Evolutionary conservation across 2,797 vertebrate genomes (phyloP), one percentile per base, ranked within the genome.

Genomic region (Sciurus vulgaris): DNA sequence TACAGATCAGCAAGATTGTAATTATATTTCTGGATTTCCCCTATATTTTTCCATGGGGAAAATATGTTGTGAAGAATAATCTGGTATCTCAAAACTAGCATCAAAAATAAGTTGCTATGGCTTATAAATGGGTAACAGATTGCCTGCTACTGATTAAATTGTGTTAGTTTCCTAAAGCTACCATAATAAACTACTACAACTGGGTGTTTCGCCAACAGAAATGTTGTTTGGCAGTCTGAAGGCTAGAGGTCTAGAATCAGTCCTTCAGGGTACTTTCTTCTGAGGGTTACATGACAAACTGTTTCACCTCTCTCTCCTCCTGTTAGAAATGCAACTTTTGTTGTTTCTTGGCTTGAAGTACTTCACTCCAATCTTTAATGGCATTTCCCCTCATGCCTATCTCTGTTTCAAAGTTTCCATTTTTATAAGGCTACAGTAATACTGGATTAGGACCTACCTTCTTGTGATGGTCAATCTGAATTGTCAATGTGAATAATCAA

Each of bases 21-120:
- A 79, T 56, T 49, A 65, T 47, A 93, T 44, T 44, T 41, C 38
- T n/a, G 61, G 74, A 3, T 67, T 83, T 77, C 33, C 30, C 59
- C 24, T 83, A 51, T 10, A 28, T 85, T 89, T 85, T 81, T 93
- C 49, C 47, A 85, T 20, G 51, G 73, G 28, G 92, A 86, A 86
- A 85, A 78, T 54, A 86, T 94, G 49, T 41, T n/a, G 3, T 44
- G 33, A 92, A 17, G 84, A 85, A 79, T 88, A 35, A 54, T 61
- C 33, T 61, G 12, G 18, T 61, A 30, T 59, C 22, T 79, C 83
- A 59, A 92, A 92, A 70, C 15, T 61, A 65, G 76, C 7, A 61
- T 20, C 30, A 35, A 70, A 79, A 78, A 30, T 54, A 59, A 70
- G 59, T 67, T 87, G 61, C 14, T 38, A 26, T 28, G n/a, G 56